Base-by-base conservation (phyloP, 2,888 invertebrate genomes). In the Patella depressa region DNA sequence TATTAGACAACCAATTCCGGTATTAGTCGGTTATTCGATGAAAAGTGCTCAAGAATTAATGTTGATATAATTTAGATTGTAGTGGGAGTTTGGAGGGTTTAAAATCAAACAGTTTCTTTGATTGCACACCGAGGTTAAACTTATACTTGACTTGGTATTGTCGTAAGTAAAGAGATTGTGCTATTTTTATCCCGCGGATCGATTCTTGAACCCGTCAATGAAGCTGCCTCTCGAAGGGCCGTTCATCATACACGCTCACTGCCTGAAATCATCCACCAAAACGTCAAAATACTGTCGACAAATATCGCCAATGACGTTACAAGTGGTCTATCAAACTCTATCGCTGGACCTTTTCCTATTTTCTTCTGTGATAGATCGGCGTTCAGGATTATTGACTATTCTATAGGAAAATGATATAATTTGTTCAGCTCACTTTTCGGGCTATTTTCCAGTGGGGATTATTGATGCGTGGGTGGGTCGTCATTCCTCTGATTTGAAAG, bases 361-460 rank as follows among this genome's bases (percentile, higher is more conserved):
- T 65, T 65, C 19, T 24, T 12, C 24, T 65, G 19, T 65, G 65
- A 65, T 19, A 11, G 19, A 65, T 65, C 65, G 19, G 65, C 24
- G 3, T 65, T 19, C 24, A 24, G 12, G 19, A 65, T 24, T 65
- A 65, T 65, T 65, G 65, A 65, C 65, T 65, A 19, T 19, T 65
- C 65, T 65, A 65, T 65, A 65, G 65, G 14, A 65, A 65, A 65
- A 65, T 65, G 65, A 65, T 65, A 65, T 65, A 65, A 65, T 65
- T 65, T 65, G 65, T 65, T 65, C 24, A 65, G 11, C 14, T 65
- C 65, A 24, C 65, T 65, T 45, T 65, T 65, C 65, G 65, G 65
- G 65, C 65, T 24, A 65, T n/a, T 65, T 65, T 65, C 65, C 65
- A 65, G 65, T 65, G n/a, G 65, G 19, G 19, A 24, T 65, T 65